Conservation (phyloP, 2,888 invertebrate genomes). For the Coelinius sp. region DNA sequence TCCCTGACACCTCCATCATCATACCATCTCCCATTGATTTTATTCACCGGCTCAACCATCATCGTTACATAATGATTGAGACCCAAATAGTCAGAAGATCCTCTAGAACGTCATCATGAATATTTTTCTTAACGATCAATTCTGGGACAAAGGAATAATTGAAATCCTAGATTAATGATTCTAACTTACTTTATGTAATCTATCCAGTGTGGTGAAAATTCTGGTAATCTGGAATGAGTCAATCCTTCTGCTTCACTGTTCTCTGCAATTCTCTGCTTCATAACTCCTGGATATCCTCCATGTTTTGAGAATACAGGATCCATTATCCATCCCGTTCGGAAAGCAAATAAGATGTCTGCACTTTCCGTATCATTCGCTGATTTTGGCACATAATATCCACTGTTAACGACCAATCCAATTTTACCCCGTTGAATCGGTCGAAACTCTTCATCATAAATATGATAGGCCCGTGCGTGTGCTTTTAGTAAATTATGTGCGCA, state of each 20-base stretch:
- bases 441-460: conserved; percentile 76
- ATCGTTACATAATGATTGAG: conserved; percentile 60
- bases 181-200: conserved; percentile 5
- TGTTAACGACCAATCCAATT: conserved; percentile 75
- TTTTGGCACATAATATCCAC: conserved; percentile 65
- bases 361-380: conserved; percentile 73
- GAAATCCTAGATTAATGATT: not conserved
- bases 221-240: conserved; percentile 76
- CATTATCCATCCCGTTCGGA: conserved; percentile 78
- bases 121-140: too few species aligned
- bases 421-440: conserved; percentile 73
- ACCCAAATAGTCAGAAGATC: conserved; percentile 59
- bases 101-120: conserved; percentile 46
- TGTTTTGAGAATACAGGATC: conserved; percentile 77
- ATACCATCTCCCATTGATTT: conserved; percentile 29
- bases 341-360: conserved; percentile 73
- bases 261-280: conserved; percentile 75
- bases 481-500: conserved; percentile 77
- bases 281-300: conserved; percentile 79
- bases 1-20: conserved; percentile 72
- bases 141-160: too few species aligned
- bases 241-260: conserved; percentile 76
- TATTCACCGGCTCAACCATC: conserved; percentile 45
- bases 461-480: conserved; percentile 78
- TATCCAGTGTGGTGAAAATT: conserved; percentile 51